A percentile compares a stretch with the other conserved stretches of the same genome.
These are phyloP conservation scores for Opisthograptis luteolata DNA, from an alignment of 2,888 invertebrate species.

Conservation along the genomic window DNA sequence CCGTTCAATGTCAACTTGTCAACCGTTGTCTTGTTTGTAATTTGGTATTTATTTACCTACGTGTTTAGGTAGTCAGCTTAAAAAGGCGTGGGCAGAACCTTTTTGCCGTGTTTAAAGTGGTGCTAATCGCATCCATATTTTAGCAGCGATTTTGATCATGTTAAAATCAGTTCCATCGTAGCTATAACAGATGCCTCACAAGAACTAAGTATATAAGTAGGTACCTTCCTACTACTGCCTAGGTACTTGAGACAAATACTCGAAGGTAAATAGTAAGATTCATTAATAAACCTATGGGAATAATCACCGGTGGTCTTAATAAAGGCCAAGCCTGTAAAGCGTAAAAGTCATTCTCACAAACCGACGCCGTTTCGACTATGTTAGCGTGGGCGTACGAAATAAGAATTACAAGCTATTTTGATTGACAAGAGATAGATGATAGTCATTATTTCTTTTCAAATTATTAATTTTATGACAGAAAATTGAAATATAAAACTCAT, in stretches of 20 bases:
- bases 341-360: constrained; percentile 31
- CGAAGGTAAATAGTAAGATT: not conserved
- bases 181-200: too few relatives aligned
- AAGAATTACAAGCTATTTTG: constrained; percentile 67
- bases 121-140: too few relatives aligned
- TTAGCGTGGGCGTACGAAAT: constrained; percentile 63
- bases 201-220: too few relatives aligned
- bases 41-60: not conserved
- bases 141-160: too few relatives aligned
- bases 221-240: too few relatives aligned
- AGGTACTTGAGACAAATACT: not conserved
- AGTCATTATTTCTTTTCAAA: constrained; percentile 44
- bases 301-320: constrained; percentile 42
- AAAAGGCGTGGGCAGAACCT: not conserved
- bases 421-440: constrained; percentile 59
- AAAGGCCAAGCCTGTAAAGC: constrained; percentile 31
- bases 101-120: too few relatives aligned
- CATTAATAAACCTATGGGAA: constrained; percentile 24
- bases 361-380: constrained; percentile 52
- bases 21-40: not conserved
- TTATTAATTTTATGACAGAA: constrained; percentile 52
- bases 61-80: not conserved
- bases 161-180: too few relatives aligned
- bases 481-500: constrained; percentile 50
- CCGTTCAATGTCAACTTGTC: not conserved